phyloP scores from a whole-genome alignment of 2,888 invertebrate genomes.

The Stenotaenia linearis region DNA sequence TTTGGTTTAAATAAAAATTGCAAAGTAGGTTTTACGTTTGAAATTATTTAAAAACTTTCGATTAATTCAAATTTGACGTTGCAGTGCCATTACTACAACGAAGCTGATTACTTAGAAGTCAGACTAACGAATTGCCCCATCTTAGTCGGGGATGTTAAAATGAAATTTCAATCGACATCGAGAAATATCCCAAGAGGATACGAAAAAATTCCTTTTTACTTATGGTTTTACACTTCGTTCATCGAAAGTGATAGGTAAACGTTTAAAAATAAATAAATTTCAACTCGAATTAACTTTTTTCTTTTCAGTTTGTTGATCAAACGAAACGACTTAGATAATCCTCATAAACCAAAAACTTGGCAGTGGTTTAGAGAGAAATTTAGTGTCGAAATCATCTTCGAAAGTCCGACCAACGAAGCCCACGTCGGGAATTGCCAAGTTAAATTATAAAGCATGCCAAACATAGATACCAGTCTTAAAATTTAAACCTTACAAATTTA shows the following conservation, averaged over 20 bases:
- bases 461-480: not conserved
- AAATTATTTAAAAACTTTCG: not conserved
- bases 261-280: not conserved
- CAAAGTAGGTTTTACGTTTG: conserved; percentile 42
- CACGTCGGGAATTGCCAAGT: conserved; percentile 41
- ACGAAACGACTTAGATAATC: conserved; percentile 51
- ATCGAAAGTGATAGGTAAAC: conserved; percentile 47
- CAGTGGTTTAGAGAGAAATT: conserved; percentile 48
- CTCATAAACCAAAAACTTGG: conserved; percentile 51
- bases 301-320: conserved; percentile 45
- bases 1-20: conserved; percentile 47
- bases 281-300: too few species aligned
- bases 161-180: conserved; percentile 47
- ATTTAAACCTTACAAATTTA: not conserved
- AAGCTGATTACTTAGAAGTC: conserved; percentile 40
- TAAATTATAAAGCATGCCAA: not conserved
- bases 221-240: conserved; percentile 53
- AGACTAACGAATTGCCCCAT: conserved; percentile 43
- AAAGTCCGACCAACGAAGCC: not conserved
- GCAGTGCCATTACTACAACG: not conserved
- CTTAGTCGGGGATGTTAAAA: conserved; percentile 48
- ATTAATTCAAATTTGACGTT: too few species aligned
- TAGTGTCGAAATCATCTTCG: conserved; percentile 40
- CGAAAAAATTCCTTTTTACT: conserved; percentile 53
- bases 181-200: conserved; percentile 49